Conservation (phyloP, 2,888 invertebrate species). For the Scaeva pyrastri region DNA sequence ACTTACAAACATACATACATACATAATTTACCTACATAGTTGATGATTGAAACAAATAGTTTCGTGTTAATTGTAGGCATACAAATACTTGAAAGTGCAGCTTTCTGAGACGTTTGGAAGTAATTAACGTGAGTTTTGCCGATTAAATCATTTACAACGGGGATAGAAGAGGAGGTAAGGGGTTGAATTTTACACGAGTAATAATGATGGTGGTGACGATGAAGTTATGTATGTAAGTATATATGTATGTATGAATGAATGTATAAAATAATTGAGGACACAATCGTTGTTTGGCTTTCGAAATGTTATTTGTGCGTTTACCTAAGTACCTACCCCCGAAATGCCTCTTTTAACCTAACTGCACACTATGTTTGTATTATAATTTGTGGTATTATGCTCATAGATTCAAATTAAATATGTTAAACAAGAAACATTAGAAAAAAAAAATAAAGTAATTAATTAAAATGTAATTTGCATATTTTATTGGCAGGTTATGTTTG, state of each 20-base stretch:
- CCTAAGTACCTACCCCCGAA: no score
- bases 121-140: slow-evolving; percentile 52
- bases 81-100: slow-evolving; percentile 53
- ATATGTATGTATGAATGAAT: no score
- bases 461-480: neutral
- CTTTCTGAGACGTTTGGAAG: slow-evolving; percentile 40
- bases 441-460: neutral
- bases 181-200: neutral
- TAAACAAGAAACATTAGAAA: no score
- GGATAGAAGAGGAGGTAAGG: neutral
- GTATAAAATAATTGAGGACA: neutral
- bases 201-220: neutral
- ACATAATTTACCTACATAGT: neutral
- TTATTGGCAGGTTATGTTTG: neutral
- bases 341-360: neutral
- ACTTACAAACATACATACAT: no score
- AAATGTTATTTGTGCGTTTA: neutral
- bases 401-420: neutral
- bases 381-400: neutral
- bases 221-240: no score
- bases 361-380: neutral
- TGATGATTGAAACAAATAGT: slow-evolving; percentile 62
- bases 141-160: slow-evolving; percentile 41
- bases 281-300: neutral
- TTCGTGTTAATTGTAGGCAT: slow-evolving; percentile 65